Base-by-base conservation (phyloP, 2,888 invertebrate genomes). In the Callyntrura sp. region DNA sequence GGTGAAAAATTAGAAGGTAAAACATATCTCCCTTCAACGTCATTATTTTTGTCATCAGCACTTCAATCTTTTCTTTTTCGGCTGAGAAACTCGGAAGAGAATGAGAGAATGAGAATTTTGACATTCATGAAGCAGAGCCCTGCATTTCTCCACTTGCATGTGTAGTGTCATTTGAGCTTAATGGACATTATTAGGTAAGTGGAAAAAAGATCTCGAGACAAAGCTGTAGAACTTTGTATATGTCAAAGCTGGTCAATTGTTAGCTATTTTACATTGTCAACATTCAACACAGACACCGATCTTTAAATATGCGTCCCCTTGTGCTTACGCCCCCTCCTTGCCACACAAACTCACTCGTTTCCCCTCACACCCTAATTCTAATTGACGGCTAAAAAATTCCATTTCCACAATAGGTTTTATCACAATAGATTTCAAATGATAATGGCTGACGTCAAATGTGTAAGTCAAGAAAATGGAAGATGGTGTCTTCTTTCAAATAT, bases 1-100 rank as follows among this genome's bases (percentile, higher is more conserved):
- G 48, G 5, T 79, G 79, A 79, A 79, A 79, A 79, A 79, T 79
- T 57, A 79, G 17, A 17, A 60, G 57, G 17, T 60, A 79, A 60
- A 79, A 60, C 43, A 60, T 35, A 79, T 43, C 60, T 23, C 23
- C 45, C 11, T n/a, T 57, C 57, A 17, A 14, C 57, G 17, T n/a
- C 57, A 57, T 65, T 65, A 65, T 6, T 12, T 2, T 14, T 17
- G 17, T 8, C 51, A 76, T 76, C 23, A 14, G 20, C 8, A 43
- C n/a, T 35, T 78, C 28, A 28, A 28, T 28, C 4, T 25, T 25
- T 55, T 25, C 35, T 78, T 55, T 20, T n/a, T 73, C 11, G 6
- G 48, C 23, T 20, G n/a, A 35, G 17, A 20, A 20, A 60, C 60
- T 28, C 11, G 6, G 65, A 28, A 28, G 12, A 25, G 62, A 5